A percentile compares a stretch with the other conserved stretches of the same genome.
Evolutionary conservation across 2,888 invertebrate genomes (phyloP).

Genomic region (Polydrusus cervinus): DNA sequence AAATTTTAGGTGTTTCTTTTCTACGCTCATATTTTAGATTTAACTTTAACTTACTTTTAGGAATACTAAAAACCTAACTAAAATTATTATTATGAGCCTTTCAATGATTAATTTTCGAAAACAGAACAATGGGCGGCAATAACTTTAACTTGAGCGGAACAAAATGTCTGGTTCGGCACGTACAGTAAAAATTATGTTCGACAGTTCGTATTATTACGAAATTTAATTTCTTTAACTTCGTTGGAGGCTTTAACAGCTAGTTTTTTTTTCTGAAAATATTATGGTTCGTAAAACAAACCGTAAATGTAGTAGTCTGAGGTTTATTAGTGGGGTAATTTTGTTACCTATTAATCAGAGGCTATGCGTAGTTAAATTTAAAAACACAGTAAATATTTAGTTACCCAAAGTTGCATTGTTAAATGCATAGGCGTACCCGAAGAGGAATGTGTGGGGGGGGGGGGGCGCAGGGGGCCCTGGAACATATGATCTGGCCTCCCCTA

Average conservation of each 20-base stretch:
- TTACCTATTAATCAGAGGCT: too few species aligned
- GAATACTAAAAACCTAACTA: background rate
- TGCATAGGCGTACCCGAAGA: too few species aligned
- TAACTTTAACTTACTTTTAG: too few species aligned
- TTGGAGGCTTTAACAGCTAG: background rate
- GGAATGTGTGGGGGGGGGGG: too few species aligned
- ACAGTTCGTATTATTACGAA: constrained; percentile 13
- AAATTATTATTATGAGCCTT: background rate
- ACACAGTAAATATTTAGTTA: too few species aligned
- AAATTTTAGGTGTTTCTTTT: too few species aligned
- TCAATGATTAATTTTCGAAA: constrained; percentile 1
- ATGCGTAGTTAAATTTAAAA: too few species aligned
- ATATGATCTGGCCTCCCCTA: too few species aligned
- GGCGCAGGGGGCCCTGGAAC: too few species aligned
- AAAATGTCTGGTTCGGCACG: constrained; percentile 19
- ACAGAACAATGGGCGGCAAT: constrained; percentile 8
- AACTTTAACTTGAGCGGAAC: background rate
- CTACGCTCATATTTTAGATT: too few species aligned
- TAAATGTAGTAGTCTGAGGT: background rate
- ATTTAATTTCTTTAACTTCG: constrained; percentile 11
- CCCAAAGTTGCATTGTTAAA: too few species aligned
- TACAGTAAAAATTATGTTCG: constrained; percentile 14
- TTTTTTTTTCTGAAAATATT: constrained; percentile 9
- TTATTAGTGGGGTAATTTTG: too few species aligned
- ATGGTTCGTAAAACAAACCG: constrained; percentile 2